phyloP scores from a whole-genome alignment of 2,797 vertebrate genomes.

The Periparus ater region DNA sequence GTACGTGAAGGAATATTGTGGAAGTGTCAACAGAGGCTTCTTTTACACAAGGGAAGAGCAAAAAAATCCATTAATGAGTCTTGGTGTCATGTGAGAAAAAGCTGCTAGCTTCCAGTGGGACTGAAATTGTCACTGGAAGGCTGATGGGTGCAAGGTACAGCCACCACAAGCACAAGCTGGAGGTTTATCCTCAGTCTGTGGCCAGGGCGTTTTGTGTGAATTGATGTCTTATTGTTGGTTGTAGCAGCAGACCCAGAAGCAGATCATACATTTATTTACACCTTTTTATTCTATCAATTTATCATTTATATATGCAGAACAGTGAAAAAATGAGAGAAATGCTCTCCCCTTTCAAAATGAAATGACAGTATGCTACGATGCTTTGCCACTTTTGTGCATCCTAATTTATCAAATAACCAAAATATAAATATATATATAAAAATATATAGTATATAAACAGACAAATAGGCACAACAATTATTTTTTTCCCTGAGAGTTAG shows the following conservation, averaged over 20 bases:
- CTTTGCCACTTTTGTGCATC: background rate
- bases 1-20: background rate
- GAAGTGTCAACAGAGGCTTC: background rate
- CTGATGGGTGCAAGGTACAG: background rate
- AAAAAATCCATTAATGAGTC: background rate
- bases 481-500: fast-evolving
- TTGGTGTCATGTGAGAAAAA: background rate
- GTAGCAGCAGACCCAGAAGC: background rate
- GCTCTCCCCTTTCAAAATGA: background rate
- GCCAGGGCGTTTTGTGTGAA: background rate
- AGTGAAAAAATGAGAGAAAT: background rate
- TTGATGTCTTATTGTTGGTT: background rate
- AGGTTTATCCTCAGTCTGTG: background rate
- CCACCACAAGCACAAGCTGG: background rate
- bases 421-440: background rate
- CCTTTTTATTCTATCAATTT: background rate
- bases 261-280: background rate
- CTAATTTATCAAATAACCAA: background rate
- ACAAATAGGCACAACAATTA: background rate
- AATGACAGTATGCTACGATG: background rate
- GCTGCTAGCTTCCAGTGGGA: background rate
- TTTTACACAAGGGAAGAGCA: background rate
- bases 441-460: background rate
- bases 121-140: background rate
- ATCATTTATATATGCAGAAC: background rate